These are phyloP conservation scores for Drosophila percnosoma DNA, from an alignment of 2,888 invertebrate species.

Conservation along the genomic window DNA sequence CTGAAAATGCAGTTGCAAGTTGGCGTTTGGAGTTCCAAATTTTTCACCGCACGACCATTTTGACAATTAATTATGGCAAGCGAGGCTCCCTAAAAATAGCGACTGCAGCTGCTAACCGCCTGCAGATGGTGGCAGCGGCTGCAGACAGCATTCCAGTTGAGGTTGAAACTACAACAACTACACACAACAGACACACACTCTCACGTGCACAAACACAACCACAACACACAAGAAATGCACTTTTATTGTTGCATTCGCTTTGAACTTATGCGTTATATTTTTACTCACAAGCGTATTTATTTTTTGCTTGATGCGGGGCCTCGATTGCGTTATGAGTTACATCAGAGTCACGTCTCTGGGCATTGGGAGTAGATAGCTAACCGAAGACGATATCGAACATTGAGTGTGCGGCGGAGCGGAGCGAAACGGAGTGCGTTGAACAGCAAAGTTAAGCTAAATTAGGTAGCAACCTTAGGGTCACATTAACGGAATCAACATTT, in stretches of 20 bases:
- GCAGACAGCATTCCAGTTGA: constrained; percentile 56
- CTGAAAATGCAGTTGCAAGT: constrained; percentile 2
- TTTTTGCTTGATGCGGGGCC: constrained; percentile 28
- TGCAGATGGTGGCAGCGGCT: constrained; percentile 33
- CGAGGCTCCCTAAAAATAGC: constrained; percentile 62
- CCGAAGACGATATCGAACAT: constrained; percentile 49
- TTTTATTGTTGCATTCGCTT: constrained; percentile 40
- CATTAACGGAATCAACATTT: constrained; percentile 41
- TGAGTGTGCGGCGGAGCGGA: constrained; percentile 19
- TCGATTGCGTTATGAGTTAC: constrained; percentile 51
- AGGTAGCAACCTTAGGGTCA: constrained; percentile 1
- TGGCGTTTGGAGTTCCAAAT: constrained; percentile 8
- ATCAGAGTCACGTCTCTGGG: constrained; percentile 51
- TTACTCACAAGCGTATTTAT: constrained; percentile 40
- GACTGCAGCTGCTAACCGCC: constrained; percentile 50
- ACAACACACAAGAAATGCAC: constrained; percentile 25
- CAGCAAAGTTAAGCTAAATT: constrained; percentile 24
- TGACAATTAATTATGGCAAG: constrained; percentile 43
- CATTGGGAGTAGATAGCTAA: constrained; percentile 18
- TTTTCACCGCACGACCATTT: constrained; percentile 28
- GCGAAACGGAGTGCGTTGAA: constrained; percentile 17
- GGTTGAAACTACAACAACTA: constrained; percentile 38
- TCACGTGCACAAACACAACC: neutral
- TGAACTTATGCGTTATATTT: constrained; percentile 21
- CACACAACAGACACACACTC: constrained; percentile 10